A percentile compares a stretch with the other conserved stretches of the same genome.
Conservation (phyloP, 2,797 vertebrate species). For the Hippocampus kuda region DNA sequence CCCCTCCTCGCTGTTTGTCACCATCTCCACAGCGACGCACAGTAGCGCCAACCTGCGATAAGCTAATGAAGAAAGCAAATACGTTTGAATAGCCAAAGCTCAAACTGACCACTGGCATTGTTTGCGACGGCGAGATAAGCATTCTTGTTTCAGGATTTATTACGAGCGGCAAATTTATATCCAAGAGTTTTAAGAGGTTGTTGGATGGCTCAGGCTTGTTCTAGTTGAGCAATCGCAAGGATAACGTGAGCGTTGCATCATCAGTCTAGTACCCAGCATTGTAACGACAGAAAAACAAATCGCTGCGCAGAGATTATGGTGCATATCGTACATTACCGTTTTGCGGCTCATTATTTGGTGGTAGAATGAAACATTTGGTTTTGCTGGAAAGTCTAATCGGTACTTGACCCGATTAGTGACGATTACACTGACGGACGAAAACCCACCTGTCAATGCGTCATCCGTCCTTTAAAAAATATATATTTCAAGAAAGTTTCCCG, state of each 20-base stretch:
- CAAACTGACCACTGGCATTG: conserved; percentile 41
- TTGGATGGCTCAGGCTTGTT: conserved; percentile 22
- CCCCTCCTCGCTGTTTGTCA: conserved; percentile 56
- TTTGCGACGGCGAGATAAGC: conserved; percentile 49
- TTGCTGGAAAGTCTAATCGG: not conserved
- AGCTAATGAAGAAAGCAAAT: conserved; percentile 68
- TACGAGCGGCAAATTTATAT: conserved; percentile 24
- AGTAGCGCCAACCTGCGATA: conserved; percentile 51
- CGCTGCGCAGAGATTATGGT: conserved; percentile 10
- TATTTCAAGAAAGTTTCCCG: no score
- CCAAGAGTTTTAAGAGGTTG: conserved; percentile 24
- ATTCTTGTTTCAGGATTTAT: conserved; percentile 41
- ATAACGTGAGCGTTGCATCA: conserved; percentile 32
- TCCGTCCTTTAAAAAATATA: no score
- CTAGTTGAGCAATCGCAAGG: conserved; percentile 17
- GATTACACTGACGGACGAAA: no score
- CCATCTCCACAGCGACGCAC: conserved; percentile 54
- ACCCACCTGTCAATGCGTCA: no score
- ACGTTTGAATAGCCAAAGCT: conserved; percentile 47
- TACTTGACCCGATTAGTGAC: no score
- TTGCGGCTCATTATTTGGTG: not conserved
- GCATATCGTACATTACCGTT: not conserved
- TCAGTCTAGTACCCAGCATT: conserved; percentile 23
- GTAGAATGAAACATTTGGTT: not conserved
- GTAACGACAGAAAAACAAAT: conserved; percentile 13